Conservation (phyloP, 2,113 vertebrate genomes). For the Anseranas semipalmata region DNA sequence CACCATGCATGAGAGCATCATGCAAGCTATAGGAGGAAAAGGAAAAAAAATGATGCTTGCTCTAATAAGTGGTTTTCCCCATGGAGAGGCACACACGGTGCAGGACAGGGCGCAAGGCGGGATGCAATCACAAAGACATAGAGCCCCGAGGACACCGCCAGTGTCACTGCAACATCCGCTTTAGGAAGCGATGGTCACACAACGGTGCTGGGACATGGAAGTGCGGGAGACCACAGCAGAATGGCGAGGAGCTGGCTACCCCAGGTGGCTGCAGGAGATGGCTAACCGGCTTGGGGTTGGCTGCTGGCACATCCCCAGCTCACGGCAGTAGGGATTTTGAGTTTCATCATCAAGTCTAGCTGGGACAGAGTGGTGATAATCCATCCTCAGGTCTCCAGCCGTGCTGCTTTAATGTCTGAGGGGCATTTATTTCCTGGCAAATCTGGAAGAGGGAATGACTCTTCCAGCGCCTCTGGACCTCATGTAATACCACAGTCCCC, state of each 20-base stretch:
- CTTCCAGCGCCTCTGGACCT: neutral
- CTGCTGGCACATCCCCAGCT: neutral
- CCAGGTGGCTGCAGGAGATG: neutral
- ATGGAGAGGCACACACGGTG: neutral
- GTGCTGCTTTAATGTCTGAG: neutral
- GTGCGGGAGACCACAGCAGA: neutral
- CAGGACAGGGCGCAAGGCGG: neutral
- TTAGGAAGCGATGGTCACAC: neutral
- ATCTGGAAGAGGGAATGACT: neutral
- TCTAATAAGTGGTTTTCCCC: neutral
- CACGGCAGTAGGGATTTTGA: neutral
- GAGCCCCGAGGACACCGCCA: neutral
- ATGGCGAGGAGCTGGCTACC: neutral
- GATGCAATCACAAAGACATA: neutral
- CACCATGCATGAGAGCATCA: neutral
- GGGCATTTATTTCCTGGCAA: neutral
- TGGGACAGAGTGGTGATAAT: neutral
- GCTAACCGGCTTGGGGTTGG: neutral
- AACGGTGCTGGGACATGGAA: neutral
- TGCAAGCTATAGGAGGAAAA: neutral
- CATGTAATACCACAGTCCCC: neutral
- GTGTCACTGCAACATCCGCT: accelerated
- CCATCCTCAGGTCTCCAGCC: neutral
- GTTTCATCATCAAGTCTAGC: neutral
- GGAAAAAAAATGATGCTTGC: neutral